A percentile compares a stretch with the other conserved stretches of the same genome.
Evolutionary conservation across 2,888 invertebrate species (phyloP).

Genomic region (Itoplectis maculator): DNA sequence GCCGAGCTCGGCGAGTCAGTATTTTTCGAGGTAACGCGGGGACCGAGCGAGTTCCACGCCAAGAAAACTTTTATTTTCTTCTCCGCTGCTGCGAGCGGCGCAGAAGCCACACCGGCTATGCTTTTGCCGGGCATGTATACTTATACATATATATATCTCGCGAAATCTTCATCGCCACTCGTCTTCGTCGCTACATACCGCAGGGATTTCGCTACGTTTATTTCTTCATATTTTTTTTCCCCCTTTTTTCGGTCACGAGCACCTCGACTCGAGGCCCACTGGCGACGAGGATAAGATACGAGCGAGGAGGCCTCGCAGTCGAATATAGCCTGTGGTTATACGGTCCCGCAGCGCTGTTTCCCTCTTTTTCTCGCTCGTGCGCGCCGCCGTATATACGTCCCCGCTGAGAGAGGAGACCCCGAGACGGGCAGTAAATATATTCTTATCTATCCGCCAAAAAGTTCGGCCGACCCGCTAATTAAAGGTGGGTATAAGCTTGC

Average conservation of each 20-base stretch:
- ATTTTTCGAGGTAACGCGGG: conserved; percentile 37
- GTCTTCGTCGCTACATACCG: conserved; percentile 28
- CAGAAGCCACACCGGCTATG: conserved; percentile 4
- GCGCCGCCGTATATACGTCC: conserved; percentile 29
- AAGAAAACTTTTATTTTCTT: conserved; percentile 35
- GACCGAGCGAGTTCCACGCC: conserved; percentile 29
- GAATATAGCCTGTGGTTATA: conserved; percentile 59
- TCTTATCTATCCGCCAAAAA: conserved; percentile 82
- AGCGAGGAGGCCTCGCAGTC: conserved; percentile 44
- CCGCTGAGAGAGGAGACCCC: conserved; percentile 50
- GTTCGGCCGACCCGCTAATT: conserved; percentile 80
- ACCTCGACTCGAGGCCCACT: conserved; percentile 31
- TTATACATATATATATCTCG: conserved; percentile 35
- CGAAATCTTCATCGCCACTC: conserved; percentile 45
- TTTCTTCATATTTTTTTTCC: conserved; percentile 27
- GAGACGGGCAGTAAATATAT: conserved; percentile 78
- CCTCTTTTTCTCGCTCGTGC: conserved; percentile 9
- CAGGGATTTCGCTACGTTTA: conserved; percentile 36
- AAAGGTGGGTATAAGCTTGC: conserved; percentile 77
- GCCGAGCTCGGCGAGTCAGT: conserved; percentile 37
- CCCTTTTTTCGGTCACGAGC: conserved; percentile 22
- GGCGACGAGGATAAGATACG: conserved; percentile 60
- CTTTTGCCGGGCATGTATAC: not conserved
- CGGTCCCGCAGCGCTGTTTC: conserved; percentile 47
- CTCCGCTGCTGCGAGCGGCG: not conserved